Evolutionary conservation across 2,113 vertebrate genomes (phyloP).

Genomic region (Saguinus imperator): DNA sequence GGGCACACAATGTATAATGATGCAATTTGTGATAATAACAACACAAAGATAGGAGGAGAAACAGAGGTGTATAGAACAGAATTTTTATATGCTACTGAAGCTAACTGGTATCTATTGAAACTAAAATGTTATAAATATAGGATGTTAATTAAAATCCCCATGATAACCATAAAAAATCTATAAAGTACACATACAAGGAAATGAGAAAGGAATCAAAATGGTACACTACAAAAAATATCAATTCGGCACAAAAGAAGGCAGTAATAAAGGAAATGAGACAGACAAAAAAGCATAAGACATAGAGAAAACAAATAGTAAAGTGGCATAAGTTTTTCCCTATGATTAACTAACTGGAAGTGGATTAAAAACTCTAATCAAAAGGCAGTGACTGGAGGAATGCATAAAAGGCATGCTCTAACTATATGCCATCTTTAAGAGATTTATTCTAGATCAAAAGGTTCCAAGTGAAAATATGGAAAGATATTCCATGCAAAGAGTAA

Average conservation of each 20-base stretch:
- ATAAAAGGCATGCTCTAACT: background rate
- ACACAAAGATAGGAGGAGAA: background rate
- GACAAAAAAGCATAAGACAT: background rate
- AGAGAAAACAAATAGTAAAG: background rate
- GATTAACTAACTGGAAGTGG: background rate
- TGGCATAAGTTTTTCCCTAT: background rate
- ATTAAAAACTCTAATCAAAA: background rate
- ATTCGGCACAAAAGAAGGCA: background rate
- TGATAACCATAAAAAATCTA: background rate
- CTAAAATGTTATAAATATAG: background rate
- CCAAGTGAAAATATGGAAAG: background rate
- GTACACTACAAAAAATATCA: background rate
- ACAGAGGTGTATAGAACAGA: background rate
- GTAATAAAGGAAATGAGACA: background rate
- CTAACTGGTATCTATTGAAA: background rate
- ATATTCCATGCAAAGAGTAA: background rate
- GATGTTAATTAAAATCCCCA: background rate
- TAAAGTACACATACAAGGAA: background rate
- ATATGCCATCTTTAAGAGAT: background rate
- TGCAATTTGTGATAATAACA: background rate
- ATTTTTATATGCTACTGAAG: background rate
- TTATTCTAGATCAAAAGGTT: background rate
- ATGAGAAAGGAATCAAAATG: conserved; percentile 1
- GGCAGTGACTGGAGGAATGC: background rate
- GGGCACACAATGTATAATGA: background rate